phyloP scores from a whole-genome alignment of 1,140 invertebrate species.

The Penaeus japonicus region DNA sequence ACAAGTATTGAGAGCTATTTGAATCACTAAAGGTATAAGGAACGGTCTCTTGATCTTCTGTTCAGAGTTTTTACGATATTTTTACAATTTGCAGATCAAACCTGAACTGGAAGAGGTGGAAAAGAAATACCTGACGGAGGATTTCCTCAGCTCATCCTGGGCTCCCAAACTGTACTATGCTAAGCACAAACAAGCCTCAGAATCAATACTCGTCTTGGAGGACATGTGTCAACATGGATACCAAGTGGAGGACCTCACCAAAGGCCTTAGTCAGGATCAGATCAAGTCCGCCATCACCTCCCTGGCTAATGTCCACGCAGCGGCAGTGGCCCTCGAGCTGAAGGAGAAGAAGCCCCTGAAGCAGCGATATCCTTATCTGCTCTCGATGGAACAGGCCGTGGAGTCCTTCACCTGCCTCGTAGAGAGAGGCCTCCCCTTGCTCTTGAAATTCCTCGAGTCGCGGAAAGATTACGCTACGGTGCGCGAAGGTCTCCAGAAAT shows the following conservation, averaged over 20 bases:
- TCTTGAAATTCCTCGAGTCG: constrained; percentile 45
- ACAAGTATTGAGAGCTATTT: no score
- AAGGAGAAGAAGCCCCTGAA: constrained; percentile 28
- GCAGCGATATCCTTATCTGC: constrained; percentile 36
- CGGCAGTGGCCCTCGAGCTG: constrained; percentile 15
- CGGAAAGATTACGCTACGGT: constrained; percentile 32
- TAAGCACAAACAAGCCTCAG: constrained; percentile 14
- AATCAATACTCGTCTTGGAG: constrained; percentile 7
- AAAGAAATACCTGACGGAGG: constrained; percentile 11
- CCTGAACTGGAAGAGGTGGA: not conserved
- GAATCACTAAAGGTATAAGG: no score
- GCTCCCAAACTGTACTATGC: constrained; percentile 11
- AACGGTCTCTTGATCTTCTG: no score
- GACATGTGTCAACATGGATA: constrained; percentile 11
- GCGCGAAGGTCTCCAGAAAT: constrained; percentile 20
- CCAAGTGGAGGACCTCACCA: constrained; percentile 36
- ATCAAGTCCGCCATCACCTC: constrained; percentile 6
- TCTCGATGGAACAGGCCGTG: constrained; percentile 38
- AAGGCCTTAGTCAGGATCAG: constrained; percentile 28
- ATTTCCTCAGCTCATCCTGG: not conserved
- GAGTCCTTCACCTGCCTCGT: constrained; percentile 45
- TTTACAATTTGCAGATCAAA: constrained; percentile 3
- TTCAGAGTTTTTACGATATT: not conserved
- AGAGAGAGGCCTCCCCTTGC: constrained; percentile 38
- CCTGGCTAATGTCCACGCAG: constrained; percentile 32